Conservation (phyloP, 2,888 invertebrate species). For the Campoletis raptor region DNA sequence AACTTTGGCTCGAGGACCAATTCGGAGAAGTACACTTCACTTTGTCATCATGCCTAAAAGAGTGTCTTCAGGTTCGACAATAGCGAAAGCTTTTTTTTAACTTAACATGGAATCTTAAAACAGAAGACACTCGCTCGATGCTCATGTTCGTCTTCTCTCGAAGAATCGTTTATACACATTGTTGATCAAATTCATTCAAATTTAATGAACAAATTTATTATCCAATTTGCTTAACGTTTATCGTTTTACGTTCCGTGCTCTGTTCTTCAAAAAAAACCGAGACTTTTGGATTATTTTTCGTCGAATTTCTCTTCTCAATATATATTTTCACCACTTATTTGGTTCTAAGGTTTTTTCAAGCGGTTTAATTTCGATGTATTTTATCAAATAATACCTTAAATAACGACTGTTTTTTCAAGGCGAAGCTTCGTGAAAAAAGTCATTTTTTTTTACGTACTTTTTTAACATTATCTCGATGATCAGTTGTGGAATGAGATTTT, state of each 20-base stretch:
- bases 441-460: no score
- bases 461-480: neutral
- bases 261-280: neutral
- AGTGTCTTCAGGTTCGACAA: slow-evolving; percentile 7
- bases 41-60: slow-evolving; percentile 1
- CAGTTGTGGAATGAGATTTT: neutral
- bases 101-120: neutral
- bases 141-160: neutral
- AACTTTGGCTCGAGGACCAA: slow-evolving; percentile 31
- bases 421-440: no score
- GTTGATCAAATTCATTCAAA: neutral
- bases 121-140: neutral
- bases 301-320: neutral
- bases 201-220: neutral
- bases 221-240: neutral
- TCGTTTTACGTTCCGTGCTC: neutral
- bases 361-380: no score
- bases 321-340: no score
- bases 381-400: no score
- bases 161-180: neutral
- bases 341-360: no score
- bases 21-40: slow-evolving; percentile 25
- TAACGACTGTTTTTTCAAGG: no score
- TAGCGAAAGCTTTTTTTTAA: neutral
- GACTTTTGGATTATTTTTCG: neutral